These are phyloP conservation scores for Idaea biselata DNA, from an alignment of 2,888 invertebrate genomes.

Conservation along the genomic window DNA sequence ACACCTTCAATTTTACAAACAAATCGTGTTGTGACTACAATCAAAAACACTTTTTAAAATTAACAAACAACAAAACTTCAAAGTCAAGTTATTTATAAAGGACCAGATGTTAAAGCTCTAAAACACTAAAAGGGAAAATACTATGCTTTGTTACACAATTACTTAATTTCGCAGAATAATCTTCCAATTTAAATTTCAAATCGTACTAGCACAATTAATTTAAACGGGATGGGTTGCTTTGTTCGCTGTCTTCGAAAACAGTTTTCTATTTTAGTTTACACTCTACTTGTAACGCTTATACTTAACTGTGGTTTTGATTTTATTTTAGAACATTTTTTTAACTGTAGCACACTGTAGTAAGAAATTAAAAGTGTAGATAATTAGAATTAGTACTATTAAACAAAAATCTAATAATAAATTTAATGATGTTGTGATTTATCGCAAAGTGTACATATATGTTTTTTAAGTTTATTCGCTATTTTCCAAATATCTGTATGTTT, in stretches of 20 bases:
- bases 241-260: background rate
- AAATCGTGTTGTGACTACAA: background rate
- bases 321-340: background rate
- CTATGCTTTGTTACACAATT: conserved; percentile 3
- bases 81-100: background rate
- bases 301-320: background rate
- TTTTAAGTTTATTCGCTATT: too few relatives aligned
- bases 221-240: background rate
- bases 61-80: background rate
- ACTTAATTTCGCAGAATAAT: conserved; percentile 5
- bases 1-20: background rate
- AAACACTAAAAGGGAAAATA: conserved; percentile 2
- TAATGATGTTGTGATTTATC: too few relatives aligned
- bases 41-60: background rate
- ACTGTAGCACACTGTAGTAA: background rate
- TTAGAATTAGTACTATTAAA: too few relatives aligned
- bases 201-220: conserved; percentile 4
- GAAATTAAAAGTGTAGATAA: too few relatives aligned
- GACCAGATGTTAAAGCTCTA: background rate
- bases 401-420: too few relatives aligned
- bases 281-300: background rate
- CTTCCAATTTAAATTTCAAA: conserved; percentile 3
- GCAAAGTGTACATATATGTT: too few relatives aligned
- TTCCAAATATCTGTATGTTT: too few relatives aligned
- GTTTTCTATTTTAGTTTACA: background rate